Conservation (phyloP, 2,888 invertebrate genomes). For the Anoncus sp. region DNA sequence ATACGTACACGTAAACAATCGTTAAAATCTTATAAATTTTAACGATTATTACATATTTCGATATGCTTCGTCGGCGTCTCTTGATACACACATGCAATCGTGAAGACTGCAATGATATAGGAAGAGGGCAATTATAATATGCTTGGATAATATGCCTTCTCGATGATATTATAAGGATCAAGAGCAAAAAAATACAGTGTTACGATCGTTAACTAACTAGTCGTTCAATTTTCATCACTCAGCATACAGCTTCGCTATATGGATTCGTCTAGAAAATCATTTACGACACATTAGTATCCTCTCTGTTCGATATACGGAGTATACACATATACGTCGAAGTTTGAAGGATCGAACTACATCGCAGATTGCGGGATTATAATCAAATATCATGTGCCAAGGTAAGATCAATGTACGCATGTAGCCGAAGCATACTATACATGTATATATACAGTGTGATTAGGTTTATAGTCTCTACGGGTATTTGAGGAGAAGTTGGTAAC, state of each 20-base stretch:
- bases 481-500: slow-evolving; percentile 10
- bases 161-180: background rate
- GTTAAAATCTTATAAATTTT: no score
- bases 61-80: no score
- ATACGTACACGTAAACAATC: no score
- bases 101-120: slow-evolving; percentile 9
- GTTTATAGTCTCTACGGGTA: background rate
- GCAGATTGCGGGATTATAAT: slow-evolving; percentile 1
- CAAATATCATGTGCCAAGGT: background rate
- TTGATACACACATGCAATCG: background rate
- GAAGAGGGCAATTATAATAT: slow-evolving; percentile 14
- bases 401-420: background rate
- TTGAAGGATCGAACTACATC: background rate
- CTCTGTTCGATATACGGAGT: background rate
- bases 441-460: slow-evolving; percentile 6
- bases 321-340: background rate
- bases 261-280: no score
- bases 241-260: background rate
- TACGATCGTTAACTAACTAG: slow-evolving; percentile 15
- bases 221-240: slow-evolving; percentile 2
- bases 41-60: background rate
- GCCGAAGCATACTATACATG: background rate
- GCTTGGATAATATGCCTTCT: background rate
- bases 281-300: no score
- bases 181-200: slow-evolving; percentile 9